phyloP scores from a whole-genome alignment of 2,113 vertebrate genomes.

The Melanotaenia duboulayi region DNA sequence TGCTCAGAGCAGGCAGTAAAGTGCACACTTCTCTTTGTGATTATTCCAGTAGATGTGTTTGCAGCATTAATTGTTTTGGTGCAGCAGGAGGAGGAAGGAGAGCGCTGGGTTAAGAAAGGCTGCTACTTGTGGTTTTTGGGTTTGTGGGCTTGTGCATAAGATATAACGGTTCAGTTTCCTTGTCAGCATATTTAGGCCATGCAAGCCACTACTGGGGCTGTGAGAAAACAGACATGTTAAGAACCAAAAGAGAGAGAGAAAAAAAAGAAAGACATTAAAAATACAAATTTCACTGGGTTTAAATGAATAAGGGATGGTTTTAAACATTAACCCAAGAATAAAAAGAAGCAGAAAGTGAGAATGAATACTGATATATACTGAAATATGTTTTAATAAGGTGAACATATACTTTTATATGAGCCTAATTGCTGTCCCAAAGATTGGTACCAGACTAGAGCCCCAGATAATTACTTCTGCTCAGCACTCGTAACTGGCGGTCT shows the following conservation, averaged over 20 bases:
- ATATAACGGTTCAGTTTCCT: slow-evolving; percentile 80
- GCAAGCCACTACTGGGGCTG: slow-evolving; percentile 76
- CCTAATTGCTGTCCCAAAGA: slow-evolving; percentile 8
- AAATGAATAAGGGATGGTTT: background rate
- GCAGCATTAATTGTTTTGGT: slow-evolving; percentile 46
- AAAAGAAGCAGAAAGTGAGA: background rate
- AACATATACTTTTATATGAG: slow-evolving; percentile 15
- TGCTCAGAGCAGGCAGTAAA: slow-evolving; percentile 28
- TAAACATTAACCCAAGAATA: background rate
- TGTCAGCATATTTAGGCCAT: slow-evolving; percentile 79
- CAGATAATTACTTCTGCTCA: slow-evolving; percentile 60
- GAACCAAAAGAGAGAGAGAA: slow-evolving; percentile 21
- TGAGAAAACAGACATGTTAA: slow-evolving; percentile 68
- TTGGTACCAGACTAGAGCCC: slow-evolving; percentile 38
- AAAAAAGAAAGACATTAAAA: slow-evolving; percentile 28
- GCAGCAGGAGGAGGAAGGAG: slow-evolving; percentile 43
- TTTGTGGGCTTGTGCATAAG: slow-evolving; percentile 80
- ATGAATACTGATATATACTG: background rate
- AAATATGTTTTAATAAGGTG: slow-evolving; percentile 13
- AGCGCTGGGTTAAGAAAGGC: slow-evolving; percentile 66
- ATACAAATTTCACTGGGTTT: slow-evolving; percentile 14
- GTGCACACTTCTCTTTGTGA: slow-evolving; percentile 37
- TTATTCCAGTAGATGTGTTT: slow-evolving; percentile 40
- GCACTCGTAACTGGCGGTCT: slow-evolving; percentile 56
- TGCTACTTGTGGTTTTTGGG: slow-evolving; percentile 82